Evolutionary conservation across 2,888 invertebrate species (phyloP), one percentile per base, ranked within the genome.

Genomic region (Rutpela maculata): DNA sequence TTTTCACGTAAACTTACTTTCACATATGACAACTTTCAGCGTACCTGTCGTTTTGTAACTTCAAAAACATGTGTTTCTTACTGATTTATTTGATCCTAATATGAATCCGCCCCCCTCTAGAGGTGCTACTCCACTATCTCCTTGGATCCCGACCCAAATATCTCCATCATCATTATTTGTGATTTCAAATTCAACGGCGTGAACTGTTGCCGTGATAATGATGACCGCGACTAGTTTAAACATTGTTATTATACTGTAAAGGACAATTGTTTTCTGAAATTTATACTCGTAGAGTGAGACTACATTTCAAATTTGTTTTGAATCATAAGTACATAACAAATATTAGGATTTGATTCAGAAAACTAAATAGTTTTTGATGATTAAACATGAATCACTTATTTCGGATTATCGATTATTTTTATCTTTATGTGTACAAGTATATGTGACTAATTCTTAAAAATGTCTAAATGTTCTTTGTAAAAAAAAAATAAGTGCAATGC

Each of bases 101-200:
- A 82, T 78, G 74, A 87, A 88, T 38, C 88, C 88, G 0, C 88
- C 88, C 76, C 84, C 85, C 7, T 82, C 80, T 19, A 87, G 76
- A 67, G 81, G 76, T 4, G 77, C 78, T 67, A 84, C 80, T 15
- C 82, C 84, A 17, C 82, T 70, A 75, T 87, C 86, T 35, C 86
- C 87, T 76, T 83, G 85, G 71, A 85, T 85, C 6, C 87, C 88
- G 12, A 87, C 79, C 88, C 87, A 87, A 15, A 87, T 80, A 31
- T 81, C 80, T 5, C 85, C 86, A 55, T 80, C 81, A 63, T 85
- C 84, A 12, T 81, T 81, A 77, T 88, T 88, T 9, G 73, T 55
- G 17, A 87, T 84, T 65, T 84, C 78, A 76, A 87, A 87, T 56
- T 83, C 78, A 5, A 83, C 85, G 38, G 81, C 79, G 5, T 17